Conservation (phyloP, 1,140 invertebrate genomes). For the Paracyclopina nana region DNA sequence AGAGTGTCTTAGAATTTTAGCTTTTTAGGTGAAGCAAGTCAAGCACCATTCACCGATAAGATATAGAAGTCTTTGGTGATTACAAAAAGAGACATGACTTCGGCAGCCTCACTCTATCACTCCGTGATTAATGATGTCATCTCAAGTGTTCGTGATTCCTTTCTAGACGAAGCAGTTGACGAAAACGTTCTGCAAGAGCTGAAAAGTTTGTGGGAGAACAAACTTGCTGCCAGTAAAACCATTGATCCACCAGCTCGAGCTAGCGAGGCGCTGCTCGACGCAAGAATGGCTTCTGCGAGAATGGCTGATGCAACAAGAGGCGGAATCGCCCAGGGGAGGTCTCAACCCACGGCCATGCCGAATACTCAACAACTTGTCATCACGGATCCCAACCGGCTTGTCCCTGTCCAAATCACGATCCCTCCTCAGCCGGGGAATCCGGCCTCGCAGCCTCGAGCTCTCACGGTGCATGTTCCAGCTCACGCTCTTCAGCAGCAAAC, state of each 20-base stretch:
- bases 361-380: conserved; percentile 13
- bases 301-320: background rate
- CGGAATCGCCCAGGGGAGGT: no score
- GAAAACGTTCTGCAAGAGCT: conserved; percentile 88
- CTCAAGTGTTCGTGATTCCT: conserved; percentile 67
- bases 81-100: conserved; percentile 2
- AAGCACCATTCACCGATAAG: background rate
- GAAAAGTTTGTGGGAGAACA: conserved; percentile 79
- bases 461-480: conserved; percentile 15
- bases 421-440: conserved; percentile 30
- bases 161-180: conserved; percentile 92
- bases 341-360: no score
- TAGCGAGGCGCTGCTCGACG: background rate
- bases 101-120: conserved; percentile 48
- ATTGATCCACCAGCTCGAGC: conserved; percentile 36
- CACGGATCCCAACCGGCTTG: conserved; percentile 33
- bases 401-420: conserved; percentile 39
- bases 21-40: no score
- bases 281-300: background rate
- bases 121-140: conserved; percentile 95
- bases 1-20: no score
- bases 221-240: conserved; percentile 65
- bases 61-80: no score
- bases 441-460: conserved; percentile 2
- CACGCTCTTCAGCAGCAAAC: conserved; percentile 13